Evolutionary conservation across 2,888 invertebrate genomes (phyloP).

Genomic region (Polia nebulosa): DNA sequence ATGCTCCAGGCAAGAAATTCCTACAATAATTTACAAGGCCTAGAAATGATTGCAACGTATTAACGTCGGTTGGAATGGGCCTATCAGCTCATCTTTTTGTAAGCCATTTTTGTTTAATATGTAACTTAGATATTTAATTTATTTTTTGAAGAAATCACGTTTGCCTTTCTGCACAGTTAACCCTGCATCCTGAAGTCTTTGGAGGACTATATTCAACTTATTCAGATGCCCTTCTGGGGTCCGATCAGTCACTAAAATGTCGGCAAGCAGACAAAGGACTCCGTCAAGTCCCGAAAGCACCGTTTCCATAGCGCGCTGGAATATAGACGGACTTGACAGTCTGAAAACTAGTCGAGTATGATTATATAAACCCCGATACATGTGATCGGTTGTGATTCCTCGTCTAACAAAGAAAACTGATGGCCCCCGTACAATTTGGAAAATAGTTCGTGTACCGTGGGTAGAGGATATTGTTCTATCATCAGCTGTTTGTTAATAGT

Average conservation of each 20-base stretch:
- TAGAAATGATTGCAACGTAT: constrained; percentile 60
- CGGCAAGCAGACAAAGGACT: constrained; percentile 34
- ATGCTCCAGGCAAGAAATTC: constrained; percentile 7
- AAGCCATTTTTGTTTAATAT: constrained; percentile 1
- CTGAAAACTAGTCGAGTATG: constrained; percentile 6
- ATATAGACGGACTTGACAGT: background rate
- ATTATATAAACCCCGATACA: constrained; percentile 1
- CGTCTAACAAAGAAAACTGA: constrained; percentile 34
- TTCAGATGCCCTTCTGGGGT: background rate
- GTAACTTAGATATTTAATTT: background rate
- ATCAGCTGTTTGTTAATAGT: constrained; percentile 51
- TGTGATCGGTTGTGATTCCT: background rate
- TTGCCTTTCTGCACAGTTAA: background rate
- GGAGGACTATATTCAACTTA: background rate
- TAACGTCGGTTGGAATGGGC: constrained; percentile 43
- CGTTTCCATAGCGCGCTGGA: constrained; percentile 30
- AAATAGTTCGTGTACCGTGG: constrained; percentile 50
- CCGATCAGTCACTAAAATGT: constrained; percentile 23
- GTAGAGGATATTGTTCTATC: constrained; percentile 54
- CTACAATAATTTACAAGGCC: constrained; percentile 59
- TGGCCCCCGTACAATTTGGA: constrained; percentile 49
- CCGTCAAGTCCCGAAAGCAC: constrained; percentile 39
- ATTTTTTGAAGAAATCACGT: no score
- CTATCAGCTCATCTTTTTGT: constrained; percentile 35
- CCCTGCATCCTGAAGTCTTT: background rate